Conservation (phyloP, 2,113 vertebrate genomes). For the Cricetomys ansorgei region DNA sequence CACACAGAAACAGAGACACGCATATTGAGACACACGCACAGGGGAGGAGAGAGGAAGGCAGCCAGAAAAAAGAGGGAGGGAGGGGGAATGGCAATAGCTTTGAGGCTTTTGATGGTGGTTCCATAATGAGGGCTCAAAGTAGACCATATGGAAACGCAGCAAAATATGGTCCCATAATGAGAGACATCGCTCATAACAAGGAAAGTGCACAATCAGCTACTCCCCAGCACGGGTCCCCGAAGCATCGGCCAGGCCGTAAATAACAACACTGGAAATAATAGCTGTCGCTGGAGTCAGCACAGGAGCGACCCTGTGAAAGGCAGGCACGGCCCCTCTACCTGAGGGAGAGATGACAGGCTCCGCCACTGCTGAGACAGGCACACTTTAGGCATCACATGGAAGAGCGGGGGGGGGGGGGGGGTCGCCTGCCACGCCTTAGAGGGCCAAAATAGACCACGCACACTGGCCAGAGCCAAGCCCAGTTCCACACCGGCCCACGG, state of each 20-base stretch:
- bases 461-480: fast-evolving
- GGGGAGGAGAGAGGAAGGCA: too few species aligned
- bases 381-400: fast-evolving
- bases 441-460: fast-evolving
- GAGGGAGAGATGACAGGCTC: not conserved
- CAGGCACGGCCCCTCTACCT: not conserved
- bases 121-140: not conserved
- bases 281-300: conserved; percentile 5
- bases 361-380: fast-evolving
- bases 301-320: not conserved
- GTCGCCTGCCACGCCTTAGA: not conserved
- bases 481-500: not conserved
- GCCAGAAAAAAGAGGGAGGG: too few species aligned
- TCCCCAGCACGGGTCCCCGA: not conserved
- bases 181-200: not conserved
- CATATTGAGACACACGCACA: not conserved
- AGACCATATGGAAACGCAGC: not conserved
- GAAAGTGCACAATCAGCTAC: not conserved
- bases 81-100: not conserved
- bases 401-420: too few species aligned
- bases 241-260: not conserved
- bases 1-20: not conserved
- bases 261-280: not conserved
- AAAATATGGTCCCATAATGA: not conserved
- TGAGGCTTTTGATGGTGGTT: not conserved